Conservation (phyloP, 1,140 invertebrate species). For the Chironomus striatipennis region DNA sequence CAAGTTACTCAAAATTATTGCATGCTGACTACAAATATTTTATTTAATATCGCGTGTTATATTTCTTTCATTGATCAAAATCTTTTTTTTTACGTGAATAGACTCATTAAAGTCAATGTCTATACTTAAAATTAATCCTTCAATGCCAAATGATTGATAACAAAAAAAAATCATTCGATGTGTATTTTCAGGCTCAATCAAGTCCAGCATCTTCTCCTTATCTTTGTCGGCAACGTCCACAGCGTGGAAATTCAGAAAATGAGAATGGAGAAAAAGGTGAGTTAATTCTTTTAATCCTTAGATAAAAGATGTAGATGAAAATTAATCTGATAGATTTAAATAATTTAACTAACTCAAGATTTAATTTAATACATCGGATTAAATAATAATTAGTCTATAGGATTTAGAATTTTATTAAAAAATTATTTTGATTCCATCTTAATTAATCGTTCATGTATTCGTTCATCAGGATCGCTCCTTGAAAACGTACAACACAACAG, state of each 20-base stretch:
- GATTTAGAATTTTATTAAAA: too few species aligned
- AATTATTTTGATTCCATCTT: too few species aligned
- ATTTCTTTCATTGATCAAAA: neutral
- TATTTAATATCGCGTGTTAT: neutral
- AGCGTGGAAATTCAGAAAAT: conserved; percentile 39
- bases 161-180: neutral
- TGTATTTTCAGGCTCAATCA: conserved; percentile 49
- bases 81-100: neutral
- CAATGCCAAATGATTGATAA: neutral
- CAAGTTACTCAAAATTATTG: neutral
- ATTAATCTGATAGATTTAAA: neutral
- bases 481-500: conserved; percentile 28
- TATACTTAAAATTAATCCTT: too few species aligned
- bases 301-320: too few species aligned
- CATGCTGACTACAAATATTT: neutral
- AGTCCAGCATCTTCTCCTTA: conserved; percentile 70
- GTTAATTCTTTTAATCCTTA: too few species aligned
- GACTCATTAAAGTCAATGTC: too few species aligned
- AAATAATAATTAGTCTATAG: too few species aligned
- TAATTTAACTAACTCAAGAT: too few species aligned
- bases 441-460: too few species aligned
- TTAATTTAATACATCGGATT: too few species aligned
- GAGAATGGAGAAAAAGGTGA: conserved; percentile 37
- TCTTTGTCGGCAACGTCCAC: conserved; percentile 63
- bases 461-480: conserved; percentile 32